Base-by-base conservation (phyloP, 2,888 invertebrate species). In the Ophion ellenae region DNA sequence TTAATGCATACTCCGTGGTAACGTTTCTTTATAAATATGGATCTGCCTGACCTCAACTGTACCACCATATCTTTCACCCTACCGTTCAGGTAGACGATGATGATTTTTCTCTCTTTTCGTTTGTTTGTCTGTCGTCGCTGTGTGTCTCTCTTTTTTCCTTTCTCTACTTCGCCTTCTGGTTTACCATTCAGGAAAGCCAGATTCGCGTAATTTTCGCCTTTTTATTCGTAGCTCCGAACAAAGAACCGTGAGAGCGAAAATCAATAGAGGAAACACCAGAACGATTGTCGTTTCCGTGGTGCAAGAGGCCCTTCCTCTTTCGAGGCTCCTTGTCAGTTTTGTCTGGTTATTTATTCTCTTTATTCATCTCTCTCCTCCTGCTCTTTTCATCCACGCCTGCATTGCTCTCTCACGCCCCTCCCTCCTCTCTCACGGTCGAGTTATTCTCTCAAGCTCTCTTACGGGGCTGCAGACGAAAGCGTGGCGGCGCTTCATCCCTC, bases 211-310 rank as follows among this genome's bases (percentile, higher is more conserved):
- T 64, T 83, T 76, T 71, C 75, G 67, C 45, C 17, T 69, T 17
- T 73, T 86, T 59, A 59, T 57, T 63, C 24, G n/a, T 3, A 14
- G 32, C 7, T 71, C 9, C 14, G n/a, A 32, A 17, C 14, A 17
- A 28, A 71, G 69, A 45, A 59, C 20, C 14, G 59, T 3, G 61
- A 9, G 53, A 78, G 80, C 81, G 87, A 82, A 86, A 89, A 89
- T 89, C 88, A 86, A 86, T 84, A 83, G 83, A 84, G 85, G 84
- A 88, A 86, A 87, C 76, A 70, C 70, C 24, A 9, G 32, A 77
- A 20, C 63, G 77, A 73, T 71, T 40, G 71, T 76, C 71, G 71
- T 77, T 63, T 61, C 63, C 57, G 10, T 57, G 45, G 66, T 71
- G 47, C 61, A 78, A 74, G 28, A 79, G 79, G 69, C 57, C 17